Conservation (phyloP, 1,140 invertebrate genomes). For the Dinothrombium tinctorium region DNA sequence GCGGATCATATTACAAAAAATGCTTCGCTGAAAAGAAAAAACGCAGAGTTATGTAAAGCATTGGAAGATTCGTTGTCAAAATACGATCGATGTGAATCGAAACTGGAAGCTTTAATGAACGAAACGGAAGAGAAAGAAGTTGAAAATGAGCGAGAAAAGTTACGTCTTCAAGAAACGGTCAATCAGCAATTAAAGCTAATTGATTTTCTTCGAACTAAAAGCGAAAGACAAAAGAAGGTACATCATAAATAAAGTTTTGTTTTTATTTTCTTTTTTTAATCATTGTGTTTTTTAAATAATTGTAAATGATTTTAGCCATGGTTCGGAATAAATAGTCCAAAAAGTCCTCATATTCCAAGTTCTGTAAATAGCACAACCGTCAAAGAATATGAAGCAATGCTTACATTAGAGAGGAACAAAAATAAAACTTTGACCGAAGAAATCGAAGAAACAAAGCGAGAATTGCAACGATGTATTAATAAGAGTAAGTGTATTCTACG, state of each 20-base stretch:
- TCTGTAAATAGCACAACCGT: background rate
- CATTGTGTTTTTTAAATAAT: background rate
- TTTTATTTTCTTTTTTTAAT: background rate
- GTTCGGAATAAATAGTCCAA: background rate
- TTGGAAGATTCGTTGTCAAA: background rate
- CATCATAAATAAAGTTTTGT: background rate
- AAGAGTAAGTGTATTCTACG: background rate
- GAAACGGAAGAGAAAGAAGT: background rate
- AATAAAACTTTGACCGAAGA: slow-evolving; percentile 1
- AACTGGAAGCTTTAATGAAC: background rate
- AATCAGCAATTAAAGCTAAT: slow-evolving; percentile 3
- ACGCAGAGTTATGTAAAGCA: background rate
- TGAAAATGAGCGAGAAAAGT: background rate
- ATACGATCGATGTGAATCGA: background rate
- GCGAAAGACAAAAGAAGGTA: slow-evolving; percentile 1
- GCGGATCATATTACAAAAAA: background rate
- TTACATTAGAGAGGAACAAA: background rate
- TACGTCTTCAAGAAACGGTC: background rate
- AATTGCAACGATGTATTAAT: background rate
- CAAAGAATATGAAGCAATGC: background rate
- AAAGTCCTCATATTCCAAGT: background rate
- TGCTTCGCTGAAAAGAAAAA: background rate
- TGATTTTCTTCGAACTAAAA: background rate
- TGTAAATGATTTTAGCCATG: background rate
- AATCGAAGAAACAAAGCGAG: slow-evolving; percentile 1